Evolutionary conservation across 2,797 vertebrate genomes (phyloP), one percentile per base, ranked within the genome.

Genomic region (Peromyscus attwateri): DNA sequence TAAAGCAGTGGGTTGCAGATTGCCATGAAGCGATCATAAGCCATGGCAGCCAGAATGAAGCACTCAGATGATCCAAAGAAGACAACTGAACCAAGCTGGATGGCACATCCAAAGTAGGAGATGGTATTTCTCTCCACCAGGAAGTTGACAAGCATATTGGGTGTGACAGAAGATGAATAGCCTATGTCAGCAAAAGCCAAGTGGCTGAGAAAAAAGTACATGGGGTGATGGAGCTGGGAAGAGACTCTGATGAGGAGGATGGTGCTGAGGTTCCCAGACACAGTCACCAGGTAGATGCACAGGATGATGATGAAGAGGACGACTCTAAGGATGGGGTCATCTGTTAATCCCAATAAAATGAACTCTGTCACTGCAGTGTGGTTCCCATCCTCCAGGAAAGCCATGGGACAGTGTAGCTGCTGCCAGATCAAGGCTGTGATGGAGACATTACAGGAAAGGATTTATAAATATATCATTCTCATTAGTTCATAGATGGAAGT

Each of bases 161-260:
- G 94, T 70, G 70, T 95, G 62, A 89, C 91, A 77, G 94, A 84
- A 16, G 76, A 95, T 25, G 94, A 94, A 5, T 66, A 95, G 37
- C 96, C 96, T 9, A 98, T 92, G 46, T 98, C 98, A 85, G 97
- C 68, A 64, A 97, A 70, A 66, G 98, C 97, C 83, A 98, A 80
- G 23, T 97, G 79, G 0, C 83, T 88, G 37, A 98, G 95, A 57
- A 98, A 98, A 94, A 98, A 97, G 62, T 98, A 98, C 98, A 98
- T 98, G 43, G 97, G 97, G 1, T 5, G 85, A 70, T 27, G 43
- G 52, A 98, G 96, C n/a, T 82, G 89, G 46, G 96, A 91, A 8
- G 98, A 94, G 25, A 94, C 10, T 7, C 98, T 98, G 68, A 95
- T 91, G 2, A 97, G 92, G 80, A 91, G 0, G 29, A 98, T 92